These are phyloP conservation scores for Gephyroberyx darwinii DNA, from an alignment of 2,797 vertebrate species.

Conservation along the genomic window DNA sequence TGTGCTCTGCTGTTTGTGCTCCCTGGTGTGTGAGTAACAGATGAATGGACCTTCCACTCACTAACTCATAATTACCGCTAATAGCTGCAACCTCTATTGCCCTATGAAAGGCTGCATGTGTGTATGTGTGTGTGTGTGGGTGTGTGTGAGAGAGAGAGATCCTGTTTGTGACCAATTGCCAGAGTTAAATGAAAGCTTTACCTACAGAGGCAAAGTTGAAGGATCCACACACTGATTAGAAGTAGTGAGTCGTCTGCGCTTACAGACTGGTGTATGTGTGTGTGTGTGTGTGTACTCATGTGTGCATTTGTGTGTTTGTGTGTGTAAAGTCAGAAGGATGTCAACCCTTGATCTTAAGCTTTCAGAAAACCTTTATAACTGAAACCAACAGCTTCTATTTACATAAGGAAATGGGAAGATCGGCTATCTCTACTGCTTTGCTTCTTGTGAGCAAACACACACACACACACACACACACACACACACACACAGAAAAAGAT, in stretches of 20 bases:
- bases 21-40: conserved; percentile 70
- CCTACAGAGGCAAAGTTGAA: not conserved
- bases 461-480: conserved; percentile 12
- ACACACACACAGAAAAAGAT: conserved; percentile 23
- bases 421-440: conserved; percentile 47
- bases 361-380: conserved; percentile 51
- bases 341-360: conserved; percentile 42
- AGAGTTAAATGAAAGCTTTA: conserved; percentile 21
- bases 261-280: not conserved
- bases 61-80: conserved; percentile 78
- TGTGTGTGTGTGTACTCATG: not conserved
- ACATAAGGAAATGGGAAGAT: conserved; percentile 70
- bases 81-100: conserved; percentile 52
- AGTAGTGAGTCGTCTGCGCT: not conserved
- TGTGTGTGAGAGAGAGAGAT: conserved; percentile 27
- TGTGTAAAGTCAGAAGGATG: conserved; percentile 17
- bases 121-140: conserved; percentile 12
- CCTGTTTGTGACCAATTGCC: conserved; percentile 26
- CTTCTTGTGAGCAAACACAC: conserved; percentile 19
- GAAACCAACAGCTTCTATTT: conserved; percentile 61
- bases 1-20: conserved; percentile 69
- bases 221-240: not conserved
- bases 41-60: conserved; percentile 54
- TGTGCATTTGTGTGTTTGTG: conserved; percentile 7
- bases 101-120: conserved; percentile 29